phyloP scores from a whole-genome alignment of 2,888 invertebrate species.

The Boloria selene region DNA sequence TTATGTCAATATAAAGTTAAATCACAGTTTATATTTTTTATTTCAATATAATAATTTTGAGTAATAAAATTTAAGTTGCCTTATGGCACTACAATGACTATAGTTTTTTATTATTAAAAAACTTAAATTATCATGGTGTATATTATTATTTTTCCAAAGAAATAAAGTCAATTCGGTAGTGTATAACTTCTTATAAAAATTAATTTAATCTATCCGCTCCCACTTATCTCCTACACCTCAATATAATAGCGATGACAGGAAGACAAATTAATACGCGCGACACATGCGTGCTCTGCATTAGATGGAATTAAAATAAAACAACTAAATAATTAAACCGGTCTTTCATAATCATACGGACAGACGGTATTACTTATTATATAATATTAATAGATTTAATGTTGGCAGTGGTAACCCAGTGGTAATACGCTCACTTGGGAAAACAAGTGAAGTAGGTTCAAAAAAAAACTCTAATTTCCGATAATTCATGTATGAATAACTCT shows the following conservation, averaged over 20 bases:
- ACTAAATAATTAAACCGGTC: constrained; percentile 40
- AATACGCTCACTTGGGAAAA: neutral
- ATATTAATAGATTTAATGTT: neutral
- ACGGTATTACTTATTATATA: constrained; percentile 19
- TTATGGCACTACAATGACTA: too few species aligned
- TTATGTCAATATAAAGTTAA: too few species aligned
- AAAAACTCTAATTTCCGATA: too few species aligned
- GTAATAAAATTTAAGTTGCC: too few species aligned
- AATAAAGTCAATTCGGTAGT: neutral
- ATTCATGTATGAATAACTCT: too few species aligned
- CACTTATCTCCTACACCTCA: constrained; percentile 38
- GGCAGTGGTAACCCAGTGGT: neutral
- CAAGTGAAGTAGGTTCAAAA: too few species aligned
- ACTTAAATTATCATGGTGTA: too few species aligned
- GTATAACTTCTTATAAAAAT: neutral
- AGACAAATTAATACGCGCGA: constrained; percentile 60
- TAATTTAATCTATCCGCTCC: constrained; percentile 16
- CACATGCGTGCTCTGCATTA: constrained; percentile 44
- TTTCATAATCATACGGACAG: constrained; percentile 16
- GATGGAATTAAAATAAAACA: constrained; percentile 41
- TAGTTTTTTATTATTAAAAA: too few species aligned
- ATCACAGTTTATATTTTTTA: too few species aligned
- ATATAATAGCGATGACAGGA: constrained; percentile 50
- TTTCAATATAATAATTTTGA: too few species aligned
- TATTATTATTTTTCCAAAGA: neutral